phyloP scores from a whole-genome alignment of 1,140 invertebrate genomes.

The Fopius arisanus region DNA sequence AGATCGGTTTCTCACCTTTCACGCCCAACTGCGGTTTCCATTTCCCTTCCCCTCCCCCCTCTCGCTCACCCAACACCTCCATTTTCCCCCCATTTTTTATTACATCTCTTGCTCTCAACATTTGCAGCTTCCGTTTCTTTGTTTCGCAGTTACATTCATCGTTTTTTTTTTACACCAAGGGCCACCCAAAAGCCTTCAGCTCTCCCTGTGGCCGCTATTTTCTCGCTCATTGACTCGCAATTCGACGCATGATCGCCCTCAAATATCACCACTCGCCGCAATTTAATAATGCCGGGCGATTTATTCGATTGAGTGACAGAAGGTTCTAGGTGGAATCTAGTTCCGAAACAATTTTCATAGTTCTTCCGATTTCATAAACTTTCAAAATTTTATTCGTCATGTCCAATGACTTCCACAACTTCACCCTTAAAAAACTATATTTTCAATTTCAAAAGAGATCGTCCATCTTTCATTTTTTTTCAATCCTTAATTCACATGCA shows the following conservation, averaged over 20 bases:
- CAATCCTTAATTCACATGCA: too few species aligned
- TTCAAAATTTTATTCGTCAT: too few species aligned
- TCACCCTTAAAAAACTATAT: too few species aligned
- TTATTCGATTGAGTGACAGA: neutral
- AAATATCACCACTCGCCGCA: neutral
- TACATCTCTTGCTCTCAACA: neutral
- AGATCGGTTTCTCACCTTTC: slow-evolving; percentile 45
- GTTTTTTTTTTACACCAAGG: neutral
- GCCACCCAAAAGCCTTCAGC: slow-evolving; percentile 13
- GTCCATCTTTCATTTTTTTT: too few species aligned
- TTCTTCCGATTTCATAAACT: too few species aligned
- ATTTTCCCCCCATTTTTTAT: slow-evolving; percentile 19
- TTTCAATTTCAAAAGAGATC: too few species aligned
- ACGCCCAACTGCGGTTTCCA: slow-evolving; percentile 30
- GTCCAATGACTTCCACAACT: too few species aligned
- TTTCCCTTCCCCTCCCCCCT: slow-evolving; percentile 27
- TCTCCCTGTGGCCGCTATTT: slow-evolving; percentile 14
- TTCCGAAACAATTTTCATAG: too few species aligned
- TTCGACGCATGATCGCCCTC: slow-evolving; percentile 13
- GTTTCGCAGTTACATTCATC: neutral
- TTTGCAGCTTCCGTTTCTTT: slow-evolving; percentile 22
- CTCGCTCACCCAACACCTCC: too few species aligned
- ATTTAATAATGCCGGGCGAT: neutral
- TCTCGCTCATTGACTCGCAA: slow-evolving; percentile 22
- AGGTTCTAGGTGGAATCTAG: too few species aligned